Percentiles rank a stretch among this genome's conserved stretches.
phyloP scores from a whole-genome alignment of 2,888 invertebrate species.

The Ametastegia equiseti region DNA sequence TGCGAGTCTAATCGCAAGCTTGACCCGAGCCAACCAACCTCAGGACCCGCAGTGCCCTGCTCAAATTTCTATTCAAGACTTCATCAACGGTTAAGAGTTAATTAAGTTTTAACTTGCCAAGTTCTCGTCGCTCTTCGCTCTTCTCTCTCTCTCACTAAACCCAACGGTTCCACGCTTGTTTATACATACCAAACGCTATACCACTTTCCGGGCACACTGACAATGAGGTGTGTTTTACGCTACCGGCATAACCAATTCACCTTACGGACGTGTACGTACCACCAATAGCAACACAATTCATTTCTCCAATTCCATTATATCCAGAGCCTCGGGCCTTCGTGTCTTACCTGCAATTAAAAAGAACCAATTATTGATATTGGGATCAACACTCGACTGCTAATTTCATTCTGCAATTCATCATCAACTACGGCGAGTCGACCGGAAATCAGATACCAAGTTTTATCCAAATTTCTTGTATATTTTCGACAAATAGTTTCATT shows the following conservation, averaged over 20 bases:
- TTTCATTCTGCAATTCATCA: background rate
- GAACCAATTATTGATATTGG: background rate
- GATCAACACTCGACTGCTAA: background rate
- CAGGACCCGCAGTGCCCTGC: background rate
- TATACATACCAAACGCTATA: too few species aligned
- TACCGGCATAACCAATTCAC: conserved; percentile 28
- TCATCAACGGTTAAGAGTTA: conserved; percentile 43
- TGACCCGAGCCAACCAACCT: conserved; percentile 28
- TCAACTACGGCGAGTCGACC: too few species aligned
- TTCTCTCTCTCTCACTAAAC: too few species aligned
- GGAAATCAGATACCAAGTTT: too few species aligned
- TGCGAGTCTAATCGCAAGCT: conserved; percentile 9
- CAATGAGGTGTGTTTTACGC: conserved; percentile 37
- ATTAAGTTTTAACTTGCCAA: conserved; percentile 45
- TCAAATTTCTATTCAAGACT: conserved; percentile 41
- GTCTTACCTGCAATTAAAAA: conserved; percentile 30
- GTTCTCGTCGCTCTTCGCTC: conserved; percentile 25
- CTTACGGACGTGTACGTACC: conserved; percentile 26
- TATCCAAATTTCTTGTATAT: too few species aligned
- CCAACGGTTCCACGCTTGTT: conserved; percentile 21
- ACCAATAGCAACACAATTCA: background rate
- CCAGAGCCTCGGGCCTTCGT: background rate
- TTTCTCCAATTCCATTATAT: background rate
- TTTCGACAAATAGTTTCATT: too few species aligned
- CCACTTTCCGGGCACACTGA: conserved; percentile 6